These are phyloP conservation scores for Caenorhabditis tropicalis DNA, from an alignment of 1,140 invertebrate genomes.

Conservation along the genomic window DNA sequence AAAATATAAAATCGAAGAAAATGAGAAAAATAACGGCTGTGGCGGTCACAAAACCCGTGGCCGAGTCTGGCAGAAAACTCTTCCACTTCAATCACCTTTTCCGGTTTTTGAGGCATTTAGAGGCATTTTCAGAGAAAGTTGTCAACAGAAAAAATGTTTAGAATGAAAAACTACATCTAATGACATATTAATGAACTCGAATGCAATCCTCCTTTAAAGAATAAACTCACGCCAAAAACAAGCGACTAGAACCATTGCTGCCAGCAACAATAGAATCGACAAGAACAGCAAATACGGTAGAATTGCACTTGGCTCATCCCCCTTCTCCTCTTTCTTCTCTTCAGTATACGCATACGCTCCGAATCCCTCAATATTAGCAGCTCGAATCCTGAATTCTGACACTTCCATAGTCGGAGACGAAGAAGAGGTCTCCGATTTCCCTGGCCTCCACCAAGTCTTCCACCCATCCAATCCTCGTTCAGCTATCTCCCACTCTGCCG, in stretches of 20 bases:
- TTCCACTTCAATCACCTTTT: too few relatives aligned
- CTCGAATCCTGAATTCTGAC: constrained; percentile 67
- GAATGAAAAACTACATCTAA: too few relatives aligned
- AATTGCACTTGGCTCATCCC: neutral
- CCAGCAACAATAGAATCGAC: constrained; percentile 15
- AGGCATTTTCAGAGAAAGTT: too few relatives aligned
- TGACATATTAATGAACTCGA: too few relatives aligned
- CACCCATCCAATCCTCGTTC: constrained; percentile 65
- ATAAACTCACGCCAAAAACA: constrained; percentile 37
- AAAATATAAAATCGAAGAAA: too few relatives aligned
- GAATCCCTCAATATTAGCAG: constrained; percentile 70
- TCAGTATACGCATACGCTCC: constrained; percentile 65
- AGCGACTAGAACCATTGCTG: neutral
- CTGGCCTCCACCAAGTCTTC: constrained; percentile 58
- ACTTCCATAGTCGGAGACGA: neutral
- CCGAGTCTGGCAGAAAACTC: too few relatives aligned
- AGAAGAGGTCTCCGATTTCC: constrained; percentile 32
- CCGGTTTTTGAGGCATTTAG: too few relatives aligned
- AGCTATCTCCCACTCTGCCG: constrained; percentile 71
- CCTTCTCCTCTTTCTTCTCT: constrained; percentile 18
- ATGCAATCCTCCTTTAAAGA: neutral
- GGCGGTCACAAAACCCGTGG: too few relatives aligned
- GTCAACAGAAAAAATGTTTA: too few relatives aligned
- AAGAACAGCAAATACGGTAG: constrained; percentile 43
- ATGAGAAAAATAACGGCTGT: too few relatives aligned